phyloP scores from a whole-genome alignment of 2,113 vertebrate genomes.

The Microcebus tavaratra region DNA sequence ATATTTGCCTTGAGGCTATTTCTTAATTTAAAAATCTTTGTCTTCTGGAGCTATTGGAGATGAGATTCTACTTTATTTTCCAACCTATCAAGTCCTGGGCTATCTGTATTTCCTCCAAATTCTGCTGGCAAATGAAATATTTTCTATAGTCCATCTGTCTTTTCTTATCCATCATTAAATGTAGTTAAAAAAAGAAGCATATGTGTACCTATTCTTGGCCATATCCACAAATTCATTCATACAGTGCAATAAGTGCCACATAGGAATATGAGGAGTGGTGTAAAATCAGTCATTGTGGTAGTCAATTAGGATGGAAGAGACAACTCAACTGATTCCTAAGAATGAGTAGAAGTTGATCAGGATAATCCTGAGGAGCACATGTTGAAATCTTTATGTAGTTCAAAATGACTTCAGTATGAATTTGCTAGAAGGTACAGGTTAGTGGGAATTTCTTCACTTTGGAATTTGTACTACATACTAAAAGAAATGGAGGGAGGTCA shows the following conservation, averaged over 20 bases:
- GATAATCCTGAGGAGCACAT: not conserved
- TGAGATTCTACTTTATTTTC: not conserved
- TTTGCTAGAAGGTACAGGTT: not conserved
- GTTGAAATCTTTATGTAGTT: not conserved
- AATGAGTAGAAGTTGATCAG: not conserved
- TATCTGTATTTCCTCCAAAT: not conserved
- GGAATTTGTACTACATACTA: not conserved
- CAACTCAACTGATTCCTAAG: not conserved
- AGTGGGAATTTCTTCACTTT: not conserved
- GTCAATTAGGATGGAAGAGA: not conserved
- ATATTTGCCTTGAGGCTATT: not conserved
- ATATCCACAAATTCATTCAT: not conserved
- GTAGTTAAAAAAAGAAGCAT: not conserved
- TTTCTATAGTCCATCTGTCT: not conserved
- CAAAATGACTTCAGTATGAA: not conserved
- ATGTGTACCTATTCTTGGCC: not conserved
- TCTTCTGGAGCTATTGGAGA: not conserved
- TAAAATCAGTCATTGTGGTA: not conserved
- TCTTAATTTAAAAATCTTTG: not conserved
- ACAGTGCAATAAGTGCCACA: not conserved
- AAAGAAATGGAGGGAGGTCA: not conserved
- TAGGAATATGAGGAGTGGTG: not conserved
- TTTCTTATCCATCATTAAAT: not conserved
- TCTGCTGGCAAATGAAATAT: not conserved
- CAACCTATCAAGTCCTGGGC: not conserved